Base-by-base conservation (phyloP, 2,888 invertebrate species). In the Macropis europaea region DNA sequence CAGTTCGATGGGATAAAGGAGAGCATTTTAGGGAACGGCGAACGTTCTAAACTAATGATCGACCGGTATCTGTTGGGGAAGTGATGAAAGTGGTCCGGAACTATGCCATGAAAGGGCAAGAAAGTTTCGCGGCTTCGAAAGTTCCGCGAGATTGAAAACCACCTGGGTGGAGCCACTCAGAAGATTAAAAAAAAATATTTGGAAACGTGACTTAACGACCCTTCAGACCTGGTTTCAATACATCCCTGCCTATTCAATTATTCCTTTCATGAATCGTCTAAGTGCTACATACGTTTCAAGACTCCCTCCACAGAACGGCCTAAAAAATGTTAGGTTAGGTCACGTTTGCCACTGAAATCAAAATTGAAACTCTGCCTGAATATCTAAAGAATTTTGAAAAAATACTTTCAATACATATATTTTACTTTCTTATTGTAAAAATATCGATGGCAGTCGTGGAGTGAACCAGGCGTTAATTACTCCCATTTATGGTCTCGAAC, bases 131-230 rank as follows among this genome's bases (percentile, higher is more conserved):
- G 45, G 43, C 26, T 26, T 28, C 38, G 30, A 47, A 69, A 69
- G 66, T 63, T 76, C 57, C 52, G 38, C 40, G 50, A 22, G 70
- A 72, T 69, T 36, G 57, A 45, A 40, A 47, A 52, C 40, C 11
- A 28, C 28, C 15, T 26, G 52, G 52, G 30, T 47, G 62, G 42
- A 70, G 62, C 45, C 57, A 62, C 71, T 72, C 52, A 40, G 50
- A 36, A 47, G 61, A 69, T 69, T 72, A 57, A 69, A 62, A 52
- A 63, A 50, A 59, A 57, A 64, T n/a, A 50, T 69, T 64, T 42
- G 40, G 15, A 4, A 17, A 38, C 50, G 26, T 38, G 45, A 64
- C 64, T 64, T 61, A 56, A 54, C 22, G 34, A 40, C 11, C 50
- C 15, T n/a, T 17, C 17, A 43, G 17, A 40, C 47, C 28, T 22